Conservation (phyloP, 2,888 invertebrate genomes). For the Trilocha varians region DNA sequence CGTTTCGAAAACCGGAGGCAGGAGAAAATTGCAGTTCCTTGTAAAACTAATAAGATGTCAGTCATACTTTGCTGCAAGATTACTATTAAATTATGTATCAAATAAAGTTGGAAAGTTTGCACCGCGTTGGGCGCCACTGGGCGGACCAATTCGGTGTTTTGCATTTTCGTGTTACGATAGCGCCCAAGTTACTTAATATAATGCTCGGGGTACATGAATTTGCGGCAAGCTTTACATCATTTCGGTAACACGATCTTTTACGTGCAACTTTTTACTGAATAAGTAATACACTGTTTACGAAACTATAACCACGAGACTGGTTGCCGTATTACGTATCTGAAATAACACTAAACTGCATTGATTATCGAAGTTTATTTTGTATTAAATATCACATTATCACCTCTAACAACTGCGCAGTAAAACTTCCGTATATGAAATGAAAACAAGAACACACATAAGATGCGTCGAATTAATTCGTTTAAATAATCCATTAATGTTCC, state of each 20-base stretch:
- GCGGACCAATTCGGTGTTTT: neutral
- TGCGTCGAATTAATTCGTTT: neutral
- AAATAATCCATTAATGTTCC: constrained; percentile 5
- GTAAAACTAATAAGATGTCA: constrained; percentile 13
- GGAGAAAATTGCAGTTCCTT: constrained; percentile 5
- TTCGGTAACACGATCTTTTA: no score
- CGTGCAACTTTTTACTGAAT: no score
- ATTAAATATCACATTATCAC: no score
- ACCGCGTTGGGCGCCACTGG: constrained; percentile 15
- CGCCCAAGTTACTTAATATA: neutral
- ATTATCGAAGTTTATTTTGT: no score
- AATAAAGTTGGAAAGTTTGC: constrained; percentile 18
- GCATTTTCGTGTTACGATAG: neutral
- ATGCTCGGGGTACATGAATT: neutral
- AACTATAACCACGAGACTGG: no score
- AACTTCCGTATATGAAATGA: no score
- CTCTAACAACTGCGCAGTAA: no score
- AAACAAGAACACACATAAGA: no score
- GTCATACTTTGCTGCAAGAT: constrained; percentile 12
- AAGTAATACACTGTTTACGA: no score
- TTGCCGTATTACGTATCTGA: no score
- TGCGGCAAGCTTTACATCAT: neutral
- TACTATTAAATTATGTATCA: constrained; percentile 21
- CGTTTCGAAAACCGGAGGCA: neutral
- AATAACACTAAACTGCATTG: no score